Percentiles rank a stretch among this genome's conserved stretches.
These are phyloP conservation scores for Lepidurus packardi DNA, from an alignment of 1,140 invertebrate genomes.

Conservation along the genomic window DNA sequence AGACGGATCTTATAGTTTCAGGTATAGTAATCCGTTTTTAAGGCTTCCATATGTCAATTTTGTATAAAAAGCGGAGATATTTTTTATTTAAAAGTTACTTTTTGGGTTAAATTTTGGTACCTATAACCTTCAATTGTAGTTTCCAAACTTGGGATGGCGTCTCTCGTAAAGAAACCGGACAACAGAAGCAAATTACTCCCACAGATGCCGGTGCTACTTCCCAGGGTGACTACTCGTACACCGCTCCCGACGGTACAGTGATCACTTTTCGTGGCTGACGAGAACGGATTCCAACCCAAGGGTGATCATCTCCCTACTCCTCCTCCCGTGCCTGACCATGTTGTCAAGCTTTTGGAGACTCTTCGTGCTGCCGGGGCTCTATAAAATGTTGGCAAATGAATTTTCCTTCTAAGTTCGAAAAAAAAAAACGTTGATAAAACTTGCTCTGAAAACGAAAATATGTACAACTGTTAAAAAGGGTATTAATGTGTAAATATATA, in stretches of 20 bases:
- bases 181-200: slow-evolving; percentile 57
- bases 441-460: neutral
- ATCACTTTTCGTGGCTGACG: slow-evolving; percentile 38
- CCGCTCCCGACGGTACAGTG: slow-evolving; percentile 38
- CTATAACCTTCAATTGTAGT: slow-evolving; percentile 42
- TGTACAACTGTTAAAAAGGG: too few species aligned
- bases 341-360: slow-evolving; percentile 31
- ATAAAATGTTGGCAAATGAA: neutral
- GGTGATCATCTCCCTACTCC: slow-evolving; percentile 40
- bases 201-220: slow-evolving; percentile 53
- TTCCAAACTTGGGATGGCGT: slow-evolving; percentile 83
- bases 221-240: slow-evolving; percentile 46
- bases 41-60: too few species aligned
- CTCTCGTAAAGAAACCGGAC: slow-evolving; percentile 65
- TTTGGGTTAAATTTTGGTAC: neutral
- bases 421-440: neutral
- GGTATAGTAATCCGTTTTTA: slow-evolving; percentile 41
- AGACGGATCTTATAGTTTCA: slow-evolving; percentile 59
- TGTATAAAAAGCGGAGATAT: too few species aligned
- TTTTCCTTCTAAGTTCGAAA: neutral
- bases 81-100: too few species aligned
- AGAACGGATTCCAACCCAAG: slow-evolving; percentile 40
- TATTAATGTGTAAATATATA: too few species aligned
- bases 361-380: slow-evolving; percentile 26
- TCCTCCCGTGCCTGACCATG: slow-evolving; percentile 36